These are phyloP conservation scores for Cyprinodon variegatus DNA, from an alignment of 2,113 vertebrate species.

Conservation along the genomic window DNA sequence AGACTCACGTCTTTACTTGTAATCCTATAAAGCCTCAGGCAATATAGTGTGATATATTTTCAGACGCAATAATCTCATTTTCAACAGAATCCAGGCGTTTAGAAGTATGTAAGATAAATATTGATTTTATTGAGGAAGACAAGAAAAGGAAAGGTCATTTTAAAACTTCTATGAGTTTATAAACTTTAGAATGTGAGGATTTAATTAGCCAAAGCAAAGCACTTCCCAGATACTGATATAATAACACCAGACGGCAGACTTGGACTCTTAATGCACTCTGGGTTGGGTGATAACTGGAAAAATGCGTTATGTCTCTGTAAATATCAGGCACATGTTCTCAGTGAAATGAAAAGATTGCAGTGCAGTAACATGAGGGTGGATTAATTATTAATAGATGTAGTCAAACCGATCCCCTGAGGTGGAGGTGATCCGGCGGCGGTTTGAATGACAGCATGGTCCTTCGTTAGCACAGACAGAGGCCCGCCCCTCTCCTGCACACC, in stretches of 20 bases:
- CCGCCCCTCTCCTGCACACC: slow-evolving; percentile 5
- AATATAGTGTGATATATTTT: slow-evolving; percentile 46
- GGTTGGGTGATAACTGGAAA: background rate
- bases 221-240: background rate
- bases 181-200: background rate
- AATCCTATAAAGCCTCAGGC: slow-evolving; percentile 27
- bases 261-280: background rate
- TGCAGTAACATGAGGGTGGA: slow-evolving; percentile 49
- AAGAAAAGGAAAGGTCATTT: slow-evolving; percentile 18
- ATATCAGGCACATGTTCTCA: slow-evolving; percentile 38
- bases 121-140: slow-evolving; percentile 18
- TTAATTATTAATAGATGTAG: slow-evolving; percentile 68
- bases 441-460: slow-evolving; percentile 60
- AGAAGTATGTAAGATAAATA: slow-evolving; percentile 18
- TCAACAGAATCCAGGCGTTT: slow-evolving; percentile 25
- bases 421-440: slow-evolving; percentile 45
- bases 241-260: background rate
- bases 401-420: slow-evolving; percentile 57
- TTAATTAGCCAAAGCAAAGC: background rate
- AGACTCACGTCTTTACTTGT: slow-evolving; percentile 29
- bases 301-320: slow-evolving; percentile 7
- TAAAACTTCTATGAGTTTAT: slow-evolving; percentile 1
- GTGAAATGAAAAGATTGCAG: slow-evolving; percentile 46
- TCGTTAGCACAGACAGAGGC: slow-evolving; percentile 28
- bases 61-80: slow-evolving; percentile 52